Conservation (phyloP, 2,113 vertebrate genomes). For the Cavia porcellus region DNA sequence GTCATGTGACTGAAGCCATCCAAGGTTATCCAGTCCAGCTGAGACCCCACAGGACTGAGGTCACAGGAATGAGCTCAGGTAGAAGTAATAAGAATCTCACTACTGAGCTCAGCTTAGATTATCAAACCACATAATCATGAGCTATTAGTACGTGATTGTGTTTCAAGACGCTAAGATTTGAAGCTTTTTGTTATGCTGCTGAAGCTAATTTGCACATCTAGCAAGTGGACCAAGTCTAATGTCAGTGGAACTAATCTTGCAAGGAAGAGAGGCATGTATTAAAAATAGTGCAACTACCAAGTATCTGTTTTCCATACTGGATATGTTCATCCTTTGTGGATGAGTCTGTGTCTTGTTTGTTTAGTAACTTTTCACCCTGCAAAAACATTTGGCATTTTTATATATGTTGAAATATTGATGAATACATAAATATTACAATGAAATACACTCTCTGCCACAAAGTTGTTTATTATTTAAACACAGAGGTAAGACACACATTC, state of each 20-base stretch:
- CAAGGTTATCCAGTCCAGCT: background rate
- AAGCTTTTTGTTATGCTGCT: slow-evolving; percentile 6
- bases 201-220: background rate
- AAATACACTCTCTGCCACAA: background rate
- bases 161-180: slow-evolving; percentile 20
- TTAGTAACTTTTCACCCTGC: background rate
- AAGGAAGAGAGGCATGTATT: background rate
- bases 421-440: background rate
- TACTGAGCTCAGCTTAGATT: background rate
- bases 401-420: background rate
- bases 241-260: background rate
- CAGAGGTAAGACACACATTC: background rate
- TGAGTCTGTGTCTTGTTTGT: background rate
- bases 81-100: background rate
- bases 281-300: background rate
- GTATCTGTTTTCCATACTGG: background rate
- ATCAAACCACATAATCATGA: background rate
- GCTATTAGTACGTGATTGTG: background rate
- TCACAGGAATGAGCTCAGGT: background rate
- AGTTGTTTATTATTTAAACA: background rate
- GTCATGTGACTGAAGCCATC: background rate
- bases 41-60: background rate
- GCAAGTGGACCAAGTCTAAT: background rate
- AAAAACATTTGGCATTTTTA: background rate
- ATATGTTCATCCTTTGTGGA: background rate